Base-by-base conservation (phyloP, 2,888 invertebrate genomes). In the Aelia acuminata region DNA sequence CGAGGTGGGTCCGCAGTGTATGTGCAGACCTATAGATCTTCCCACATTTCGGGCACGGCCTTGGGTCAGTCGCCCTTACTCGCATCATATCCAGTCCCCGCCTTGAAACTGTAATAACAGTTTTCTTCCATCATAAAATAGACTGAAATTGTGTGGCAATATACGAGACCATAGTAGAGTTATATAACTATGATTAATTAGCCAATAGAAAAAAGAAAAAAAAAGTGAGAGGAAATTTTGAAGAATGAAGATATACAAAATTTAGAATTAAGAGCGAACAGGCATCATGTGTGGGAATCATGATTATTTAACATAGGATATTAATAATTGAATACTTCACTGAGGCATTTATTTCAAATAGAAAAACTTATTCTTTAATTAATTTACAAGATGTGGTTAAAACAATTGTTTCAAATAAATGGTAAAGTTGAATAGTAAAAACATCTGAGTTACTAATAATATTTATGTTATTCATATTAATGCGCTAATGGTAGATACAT, bases 11-110 rank as follows among this genome's bases (percentile, higher is more conserved):
- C 90, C 97, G 94, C 91, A 98, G 93, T 22, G 98, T 98, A 93
- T 98, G 98, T 31, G 98, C 97, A 49, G 97, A 97, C 90, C 97
- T 94, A 93, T 97, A 97, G 92, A 97, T 97, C 93, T 97, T 97
- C 84, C 97, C 97, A 92, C 98, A 98, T 92, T 98, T 97, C 22
- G 97, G 97, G 92, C 98, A 98, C 4, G 97, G 98, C 80, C 98
- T 94, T 1, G 97, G 98, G 93, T 98, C 98, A 39, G 97, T 98
- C 18, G 98, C 98, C 91, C 98, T 94, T 85, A 98, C 97, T 91
- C 97, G 94, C 92, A 96, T 94, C 94, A 97, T 94, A 92, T 97
- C 97, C 92, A 97, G 94, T 85, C 96, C 96, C 91, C 97, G 94
- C 91, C 97, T 95, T 89, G 96, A 70, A 80, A 80, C 95, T 90